These are phyloP conservation scores for Andrena praecox DNA, from an alignment of 2,888 invertebrate genomes.

Conservation along the genomic window DNA sequence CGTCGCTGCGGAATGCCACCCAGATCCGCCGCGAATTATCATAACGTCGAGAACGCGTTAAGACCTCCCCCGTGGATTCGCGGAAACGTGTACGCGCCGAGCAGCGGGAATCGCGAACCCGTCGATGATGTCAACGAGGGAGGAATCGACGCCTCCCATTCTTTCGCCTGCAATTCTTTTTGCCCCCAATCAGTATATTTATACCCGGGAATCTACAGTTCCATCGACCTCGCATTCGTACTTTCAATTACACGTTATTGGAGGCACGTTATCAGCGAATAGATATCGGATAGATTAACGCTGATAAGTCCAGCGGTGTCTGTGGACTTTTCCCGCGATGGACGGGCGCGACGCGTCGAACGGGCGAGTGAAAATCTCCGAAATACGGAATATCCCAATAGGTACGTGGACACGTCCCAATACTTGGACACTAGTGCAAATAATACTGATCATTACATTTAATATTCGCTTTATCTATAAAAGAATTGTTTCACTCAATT, in stretches of 20 bases:
- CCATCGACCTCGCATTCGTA: slow-evolving; percentile 14
- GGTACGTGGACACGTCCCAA: not conserved
- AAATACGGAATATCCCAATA: not conserved
- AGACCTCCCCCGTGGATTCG: not conserved
- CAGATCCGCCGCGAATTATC: slow-evolving; percentile 39
- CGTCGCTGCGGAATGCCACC: slow-evolving; percentile 21
- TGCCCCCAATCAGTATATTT: not conserved
- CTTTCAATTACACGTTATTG: slow-evolving; percentile 36
- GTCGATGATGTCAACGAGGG: not conserved
- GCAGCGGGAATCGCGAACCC: not conserved
- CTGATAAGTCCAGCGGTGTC: slow-evolving; percentile 46
- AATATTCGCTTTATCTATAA: no score
- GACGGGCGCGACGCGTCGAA: slow-evolving; percentile 5
- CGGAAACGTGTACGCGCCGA: slow-evolving; percentile 2
- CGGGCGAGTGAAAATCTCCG: not conserved
- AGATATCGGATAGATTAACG: slow-evolving; percentile 60
- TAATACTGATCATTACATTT: no score
- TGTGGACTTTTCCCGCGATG: slow-evolving; percentile 5
- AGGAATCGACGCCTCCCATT: not conserved
- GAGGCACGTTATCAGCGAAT: slow-evolving; percentile 50
- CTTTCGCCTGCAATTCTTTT: not conserved
- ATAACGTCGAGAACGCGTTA: slow-evolving; percentile 9
- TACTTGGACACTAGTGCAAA: no score
- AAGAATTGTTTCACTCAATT: no score
- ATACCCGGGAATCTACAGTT: not conserved